Evolutionary conservation across 2,797 vertebrate species (phyloP).

Genomic region (Hirundo rustica): DNA sequence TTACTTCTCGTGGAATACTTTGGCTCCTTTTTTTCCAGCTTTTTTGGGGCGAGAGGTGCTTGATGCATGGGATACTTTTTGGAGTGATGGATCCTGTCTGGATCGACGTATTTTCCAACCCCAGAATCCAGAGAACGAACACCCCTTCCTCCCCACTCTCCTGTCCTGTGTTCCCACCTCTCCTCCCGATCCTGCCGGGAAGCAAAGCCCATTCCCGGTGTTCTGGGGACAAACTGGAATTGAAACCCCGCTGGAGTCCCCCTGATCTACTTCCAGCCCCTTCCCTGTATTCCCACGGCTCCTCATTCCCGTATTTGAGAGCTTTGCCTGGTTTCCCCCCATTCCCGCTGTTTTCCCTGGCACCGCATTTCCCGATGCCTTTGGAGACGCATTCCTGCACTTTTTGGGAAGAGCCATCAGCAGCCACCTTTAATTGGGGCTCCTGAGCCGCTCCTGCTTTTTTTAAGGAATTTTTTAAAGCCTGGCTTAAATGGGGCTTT

Average conservation of each 20-base stretch:
- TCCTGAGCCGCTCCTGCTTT: background rate
- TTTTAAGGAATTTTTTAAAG: background rate
- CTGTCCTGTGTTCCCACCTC: accelerated
- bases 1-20: background rate
- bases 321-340: background rate
- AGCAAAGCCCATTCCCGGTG: background rate
- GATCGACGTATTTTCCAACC: background rate
- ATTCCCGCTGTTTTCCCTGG: accelerated
- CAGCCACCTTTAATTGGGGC: background rate
- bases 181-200: background rate
- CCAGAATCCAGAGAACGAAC: accelerated
- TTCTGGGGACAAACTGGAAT: background rate
- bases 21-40: no score
- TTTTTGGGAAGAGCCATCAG: background rate
- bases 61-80: accelerated
- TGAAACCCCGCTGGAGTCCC: accelerated
- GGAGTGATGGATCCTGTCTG: background rate
- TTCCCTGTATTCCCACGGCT: background rate
- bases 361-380: background rate
- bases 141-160: no score
- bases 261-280: background rate
- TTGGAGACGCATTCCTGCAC: background rate
- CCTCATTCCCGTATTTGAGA: background rate
- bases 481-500: conserved; percentile 39
- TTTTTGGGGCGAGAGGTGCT: no score